Percentiles rank a stretch among this genome's conserved stretches.
Evolutionary conservation across 2,113 vertebrate genomes (phyloP).

Genomic region (Halcyon senegalensis): DNA sequence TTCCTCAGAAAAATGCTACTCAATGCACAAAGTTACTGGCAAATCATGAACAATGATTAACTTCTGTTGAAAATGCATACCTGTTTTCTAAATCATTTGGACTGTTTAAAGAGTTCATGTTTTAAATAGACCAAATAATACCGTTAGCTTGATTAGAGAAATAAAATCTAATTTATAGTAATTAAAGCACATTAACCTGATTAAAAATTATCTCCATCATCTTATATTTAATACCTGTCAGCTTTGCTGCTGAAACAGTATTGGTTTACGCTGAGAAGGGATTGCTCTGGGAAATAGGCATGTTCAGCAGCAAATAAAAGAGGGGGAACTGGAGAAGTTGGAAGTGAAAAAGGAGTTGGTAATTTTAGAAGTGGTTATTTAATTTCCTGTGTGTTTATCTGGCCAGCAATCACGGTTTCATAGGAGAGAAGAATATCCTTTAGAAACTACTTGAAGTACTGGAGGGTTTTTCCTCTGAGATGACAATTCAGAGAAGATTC

Average conservation of each 20-base stretch:
- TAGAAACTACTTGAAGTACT: neutral
- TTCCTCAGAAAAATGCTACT: neutral
- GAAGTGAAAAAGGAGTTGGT: neutral
- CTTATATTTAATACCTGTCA: slow-evolving; percentile 2
- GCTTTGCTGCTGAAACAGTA: neutral
- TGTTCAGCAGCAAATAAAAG: neutral
- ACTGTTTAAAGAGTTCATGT: neutral
- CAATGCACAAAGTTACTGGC: neutral
- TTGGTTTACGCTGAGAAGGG: neutral
- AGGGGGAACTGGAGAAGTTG: neutral
- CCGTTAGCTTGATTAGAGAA: neutral
- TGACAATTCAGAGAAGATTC: neutral
- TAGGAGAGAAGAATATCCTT: neutral
- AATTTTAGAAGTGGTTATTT: neutral
- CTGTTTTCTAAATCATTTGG: neutral
- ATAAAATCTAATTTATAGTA: slow-evolving; percentile 59
- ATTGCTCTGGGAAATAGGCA: neutral
- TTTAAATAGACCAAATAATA: slow-evolving; percentile 37
- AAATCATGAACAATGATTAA: neutral
- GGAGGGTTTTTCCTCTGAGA: neutral
- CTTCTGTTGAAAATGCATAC: neutral
- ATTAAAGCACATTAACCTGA: slow-evolving; percentile 62
- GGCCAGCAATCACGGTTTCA: neutral
- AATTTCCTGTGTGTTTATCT: neutral
- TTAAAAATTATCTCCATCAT: slow-evolving; percentile 55